Evolutionary conservation across 2,113 vertebrate species (phyloP).

Genomic region (Esox niger): DNA sequence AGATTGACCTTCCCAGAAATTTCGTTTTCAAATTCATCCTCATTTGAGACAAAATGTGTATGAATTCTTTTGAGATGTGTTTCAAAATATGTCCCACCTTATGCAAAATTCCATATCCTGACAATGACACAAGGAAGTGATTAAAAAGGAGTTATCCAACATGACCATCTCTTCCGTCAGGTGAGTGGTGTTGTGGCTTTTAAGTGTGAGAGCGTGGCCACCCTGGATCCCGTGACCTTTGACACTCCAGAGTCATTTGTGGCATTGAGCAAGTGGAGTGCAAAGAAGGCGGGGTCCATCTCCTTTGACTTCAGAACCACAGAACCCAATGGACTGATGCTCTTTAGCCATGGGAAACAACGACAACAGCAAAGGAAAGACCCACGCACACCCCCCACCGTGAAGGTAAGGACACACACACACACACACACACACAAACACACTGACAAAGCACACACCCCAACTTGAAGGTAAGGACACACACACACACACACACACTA

Average conservation of each 20-base stretch:
- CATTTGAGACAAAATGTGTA: too few relatives aligned
- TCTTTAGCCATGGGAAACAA: slow-evolving; percentile 96
- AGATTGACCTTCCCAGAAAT: too few relatives aligned
- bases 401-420: slow-evolving; percentile 74
- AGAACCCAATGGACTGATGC: slow-evolving; percentile 93
- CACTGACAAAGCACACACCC: slow-evolving; percentile 77
- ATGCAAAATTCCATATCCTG: too few relatives aligned
- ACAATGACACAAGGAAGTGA: too few relatives aligned
- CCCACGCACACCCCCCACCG: slow-evolving; percentile 87
- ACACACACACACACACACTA: neutral
- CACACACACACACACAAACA: neutral
- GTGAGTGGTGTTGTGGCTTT: slow-evolving; percentile 95
- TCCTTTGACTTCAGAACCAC: slow-evolving; percentile 98
- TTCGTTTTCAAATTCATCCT: too few relatives aligned
- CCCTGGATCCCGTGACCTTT: slow-evolving; percentile 96
- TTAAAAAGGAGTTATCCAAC: too few relatives aligned
- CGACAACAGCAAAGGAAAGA: slow-evolving; percentile 87
- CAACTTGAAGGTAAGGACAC: slow-evolving; percentile 79
- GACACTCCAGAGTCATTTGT: slow-evolving; percentile 96
- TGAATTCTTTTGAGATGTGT: too few relatives aligned
- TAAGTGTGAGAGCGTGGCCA: slow-evolving; percentile 96
- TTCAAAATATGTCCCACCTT: too few relatives aligned
- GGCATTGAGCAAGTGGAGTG: slow-evolving; percentile 94
- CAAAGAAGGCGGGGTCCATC: slow-evolving; percentile 97
- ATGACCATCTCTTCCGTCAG: slow-evolving; percentile 37